A percentile compares a stretch with the other conserved stretches of the same genome.
Conservation (phyloP, 2,888 invertebrate species). For the Sphaerophoria taeniata region DNA sequence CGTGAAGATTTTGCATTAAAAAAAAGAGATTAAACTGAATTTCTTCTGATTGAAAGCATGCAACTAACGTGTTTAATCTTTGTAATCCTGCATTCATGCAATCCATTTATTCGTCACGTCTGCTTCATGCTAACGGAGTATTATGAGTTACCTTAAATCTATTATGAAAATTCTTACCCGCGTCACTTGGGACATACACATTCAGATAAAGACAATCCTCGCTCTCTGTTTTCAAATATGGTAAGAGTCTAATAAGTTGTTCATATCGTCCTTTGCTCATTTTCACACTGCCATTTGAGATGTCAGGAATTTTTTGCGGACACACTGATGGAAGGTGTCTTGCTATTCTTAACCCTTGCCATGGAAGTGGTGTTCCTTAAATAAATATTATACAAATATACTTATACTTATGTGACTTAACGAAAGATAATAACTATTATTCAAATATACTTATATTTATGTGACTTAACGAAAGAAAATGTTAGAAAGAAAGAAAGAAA, state of each 20-base stretch:
- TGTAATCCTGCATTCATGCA: neutral
- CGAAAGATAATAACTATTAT: no score
- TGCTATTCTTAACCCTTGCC: slow-evolving; percentile 89
- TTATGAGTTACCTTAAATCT: neutral
- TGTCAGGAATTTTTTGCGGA: slow-evolving; percentile 90
- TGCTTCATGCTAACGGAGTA: neutral
- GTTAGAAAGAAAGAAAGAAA: no score
- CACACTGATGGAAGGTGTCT: slow-evolving; percentile 92
- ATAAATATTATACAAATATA: neutral
- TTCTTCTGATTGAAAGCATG: neutral
- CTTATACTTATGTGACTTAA: neutral
- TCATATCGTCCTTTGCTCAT: slow-evolving; percentile 87
- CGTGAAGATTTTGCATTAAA: neutral
- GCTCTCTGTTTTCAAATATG: slow-evolving; percentile 88
- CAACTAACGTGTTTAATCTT: neutral
- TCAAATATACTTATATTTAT: neutral
- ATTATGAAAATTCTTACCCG: slow-evolving; percentile 85
- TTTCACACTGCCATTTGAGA: slow-evolving; percentile 84
- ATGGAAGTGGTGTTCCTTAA: slow-evolving; percentile 89
- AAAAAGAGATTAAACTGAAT: neutral
- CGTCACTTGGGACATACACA: slow-evolving; percentile 91
- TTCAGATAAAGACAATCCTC: slow-evolving; percentile 97
- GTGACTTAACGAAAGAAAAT: no score
- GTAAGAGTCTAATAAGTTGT: slow-evolving; percentile 88
- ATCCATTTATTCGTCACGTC: slow-evolving; percentile 5